phyloP scores from a whole-genome alignment of 2,797 vertebrate species.

The Clamator glandarius region DNA sequence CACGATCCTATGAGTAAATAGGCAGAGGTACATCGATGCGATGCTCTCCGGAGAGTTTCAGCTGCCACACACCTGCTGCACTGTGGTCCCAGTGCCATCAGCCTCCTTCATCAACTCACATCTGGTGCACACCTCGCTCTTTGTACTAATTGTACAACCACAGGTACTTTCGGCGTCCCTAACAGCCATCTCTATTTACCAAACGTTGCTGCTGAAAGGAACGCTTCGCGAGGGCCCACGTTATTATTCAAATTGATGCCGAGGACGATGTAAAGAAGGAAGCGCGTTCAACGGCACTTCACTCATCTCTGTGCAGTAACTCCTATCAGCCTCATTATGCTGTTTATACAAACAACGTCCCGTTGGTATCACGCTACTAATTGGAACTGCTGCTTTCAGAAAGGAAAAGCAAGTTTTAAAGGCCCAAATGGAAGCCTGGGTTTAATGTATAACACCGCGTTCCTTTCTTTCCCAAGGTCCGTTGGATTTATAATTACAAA shows the following conservation, averaged over 20 bases:
- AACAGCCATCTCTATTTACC: slow-evolving; percentile 18
- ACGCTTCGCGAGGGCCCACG: slow-evolving; percentile 25
- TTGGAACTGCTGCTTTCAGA: slow-evolving; percentile 11
- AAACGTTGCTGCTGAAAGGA: slow-evolving; percentile 40
- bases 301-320: slow-evolving; percentile 57
- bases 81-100: too few relatives aligned
- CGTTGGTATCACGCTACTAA: slow-evolving; percentile 33
- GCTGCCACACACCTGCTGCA: too few relatives aligned
- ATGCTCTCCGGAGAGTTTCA: too few relatives aligned
- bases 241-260: slow-evolving; percentile 71
- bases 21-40: too few relatives aligned
- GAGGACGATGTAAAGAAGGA: slow-evolving; percentile 65
- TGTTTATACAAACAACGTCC: slow-evolving; percentile 55
- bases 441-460: background rate
- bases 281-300: slow-evolving; percentile 60
- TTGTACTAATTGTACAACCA: background rate
- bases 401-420: slow-evolving; percentile 2
- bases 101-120: too few relatives aligned
- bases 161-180: background rate
- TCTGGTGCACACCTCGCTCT: background rate
- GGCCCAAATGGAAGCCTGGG: background rate
- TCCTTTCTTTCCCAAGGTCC: background rate
- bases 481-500: background rate
- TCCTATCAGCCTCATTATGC: slow-evolving; percentile 20
- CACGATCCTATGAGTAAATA: too few relatives aligned